Evolutionary conservation across 1,140 invertebrate species (phyloP).

Genomic region (Helicoverpa armigera): DNA sequence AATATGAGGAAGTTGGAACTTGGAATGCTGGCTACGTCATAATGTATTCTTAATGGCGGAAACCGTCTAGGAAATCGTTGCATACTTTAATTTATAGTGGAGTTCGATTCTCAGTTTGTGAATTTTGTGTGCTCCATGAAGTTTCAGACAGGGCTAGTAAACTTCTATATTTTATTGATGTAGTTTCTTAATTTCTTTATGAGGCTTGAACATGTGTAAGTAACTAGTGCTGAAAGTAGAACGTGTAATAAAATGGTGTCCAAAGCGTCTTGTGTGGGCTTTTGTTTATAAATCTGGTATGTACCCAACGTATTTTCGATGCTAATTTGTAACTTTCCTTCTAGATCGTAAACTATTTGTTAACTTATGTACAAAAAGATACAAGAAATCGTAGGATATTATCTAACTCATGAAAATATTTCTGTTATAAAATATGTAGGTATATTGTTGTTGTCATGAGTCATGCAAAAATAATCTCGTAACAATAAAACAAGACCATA

Average conservation of each 20-base stretch:
- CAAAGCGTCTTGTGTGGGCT: too few relatives aligned
- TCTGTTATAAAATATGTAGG: too few relatives aligned
- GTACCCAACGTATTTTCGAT: too few relatives aligned
- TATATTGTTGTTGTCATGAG: not conserved
- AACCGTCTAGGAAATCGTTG: constrained; percentile 10
- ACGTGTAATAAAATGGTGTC: too few relatives aligned
- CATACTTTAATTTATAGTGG: constrained; percentile 2
- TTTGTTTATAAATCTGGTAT: too few relatives aligned
- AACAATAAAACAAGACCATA: not conserved
- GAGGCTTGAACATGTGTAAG: not conserved
- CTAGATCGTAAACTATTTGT: too few relatives aligned
- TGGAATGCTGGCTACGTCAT: not conserved
- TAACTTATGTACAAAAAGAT: too few relatives aligned
- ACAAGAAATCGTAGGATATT: not conserved
- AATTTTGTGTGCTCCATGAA: not conserved
- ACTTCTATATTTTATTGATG: constrained; percentile 2
- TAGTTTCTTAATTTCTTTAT: not conserved
- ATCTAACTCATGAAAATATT: not conserved
- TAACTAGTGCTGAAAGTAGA: not conserved
- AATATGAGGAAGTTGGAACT: constrained; percentile 6
- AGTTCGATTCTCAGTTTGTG: not conserved
- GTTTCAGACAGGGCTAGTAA: not conserved
- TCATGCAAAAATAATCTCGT: not conserved
- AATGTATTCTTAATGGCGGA: not conserved
- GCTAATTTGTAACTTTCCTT: too few relatives aligned